Percentiles rank a stretch among this genome's conserved stretches.
Evolutionary conservation across 1,140 invertebrate species (phyloP).

Genomic region (Eurosta solidaginis): DNA sequence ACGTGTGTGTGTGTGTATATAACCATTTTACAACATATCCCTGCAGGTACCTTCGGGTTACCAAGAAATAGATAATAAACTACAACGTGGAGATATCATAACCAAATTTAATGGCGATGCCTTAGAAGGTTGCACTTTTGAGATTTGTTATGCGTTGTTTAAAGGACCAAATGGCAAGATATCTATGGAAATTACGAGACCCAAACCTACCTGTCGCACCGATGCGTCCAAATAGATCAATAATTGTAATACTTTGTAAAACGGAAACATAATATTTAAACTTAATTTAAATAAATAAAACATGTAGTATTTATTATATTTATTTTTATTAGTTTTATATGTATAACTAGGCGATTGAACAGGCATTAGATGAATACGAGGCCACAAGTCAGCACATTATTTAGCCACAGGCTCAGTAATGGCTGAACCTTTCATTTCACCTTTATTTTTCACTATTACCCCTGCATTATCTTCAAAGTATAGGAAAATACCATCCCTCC

Average conservation of each 20-base stretch:
- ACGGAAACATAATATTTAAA: neutral
- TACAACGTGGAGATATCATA: slow-evolving; percentile 93
- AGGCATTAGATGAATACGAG: slow-evolving; percentile 97
- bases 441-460: slow-evolving; percentile 99
- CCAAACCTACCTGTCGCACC: slow-evolving; percentile 67
- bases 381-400: slow-evolving; percentile 99
- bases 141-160: slow-evolving; percentile 85
- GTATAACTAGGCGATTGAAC: slow-evolving; percentile 83
- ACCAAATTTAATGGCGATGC: slow-evolving; percentile 88
- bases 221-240: slow-evolving; percentile 45
- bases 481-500: slow-evolving; percentile 98
- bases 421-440: slow-evolving; percentile 99
- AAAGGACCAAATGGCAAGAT: slow-evolving; percentile 82
- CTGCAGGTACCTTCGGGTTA: slow-evolving; percentile 82
- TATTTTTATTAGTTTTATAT: neutral
- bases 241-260: neutral
- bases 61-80: slow-evolving; percentile 87
- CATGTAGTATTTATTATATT: too few relatives aligned
- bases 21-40: neutral
- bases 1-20: neutral
- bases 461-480: slow-evolving; percentile 99
- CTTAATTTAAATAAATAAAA: slow-evolving; percentile 10
- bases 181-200: slow-evolving; percentile 78
- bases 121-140: slow-evolving; percentile 78
- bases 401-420: slow-evolving; percentile 99